These are phyloP conservation scores for Elmis aenea DNA, from an alignment of 2,888 invertebrate genomes.

Conservation along the genomic window DNA sequence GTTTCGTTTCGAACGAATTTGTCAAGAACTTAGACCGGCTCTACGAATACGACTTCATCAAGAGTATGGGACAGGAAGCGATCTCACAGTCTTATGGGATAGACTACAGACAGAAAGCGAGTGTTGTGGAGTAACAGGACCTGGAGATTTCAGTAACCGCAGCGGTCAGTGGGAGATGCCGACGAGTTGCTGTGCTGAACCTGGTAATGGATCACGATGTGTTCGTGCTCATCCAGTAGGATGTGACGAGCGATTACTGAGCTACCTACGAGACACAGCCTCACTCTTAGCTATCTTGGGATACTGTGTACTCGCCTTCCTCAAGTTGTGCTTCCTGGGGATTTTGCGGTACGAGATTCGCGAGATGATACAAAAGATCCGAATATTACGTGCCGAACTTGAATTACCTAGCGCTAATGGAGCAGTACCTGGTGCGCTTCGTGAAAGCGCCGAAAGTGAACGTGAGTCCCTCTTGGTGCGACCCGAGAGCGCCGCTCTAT, in stretches of 20 bases:
- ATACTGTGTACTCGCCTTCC: slow-evolving; percentile 83
- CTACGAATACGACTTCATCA: slow-evolving; percentile 54
- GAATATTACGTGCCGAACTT: slow-evolving; percentile 66
- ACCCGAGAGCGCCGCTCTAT: slow-evolving; percentile 49
- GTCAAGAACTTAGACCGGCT: slow-evolving; percentile 66
- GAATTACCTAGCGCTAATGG: slow-evolving; percentile 56
- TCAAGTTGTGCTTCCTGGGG: slow-evolving; percentile 83
- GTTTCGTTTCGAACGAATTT: slow-evolving; percentile 68
- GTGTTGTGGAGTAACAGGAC: slow-evolving; percentile 68
- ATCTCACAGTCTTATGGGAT: slow-evolving; percentile 75
- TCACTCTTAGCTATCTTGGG: slow-evolving; percentile 69
- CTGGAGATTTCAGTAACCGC: slow-evolving; percentile 48
- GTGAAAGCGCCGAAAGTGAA: slow-evolving; percentile 51
- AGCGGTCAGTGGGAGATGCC: slow-evolving; percentile 36
- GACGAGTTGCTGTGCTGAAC: slow-evolving; percentile 38
- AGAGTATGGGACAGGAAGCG: slow-evolving; percentile 68
- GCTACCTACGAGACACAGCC: slow-evolving; percentile 74
- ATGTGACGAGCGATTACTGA: slow-evolving; percentile 67
- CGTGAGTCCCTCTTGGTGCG: slow-evolving; percentile 55
- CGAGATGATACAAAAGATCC: slow-evolving; percentile 89
- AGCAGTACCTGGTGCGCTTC: slow-evolving; percentile 51
- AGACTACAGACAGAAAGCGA: slow-evolving; percentile 67
- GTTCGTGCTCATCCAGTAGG: slow-evolving; percentile 43
- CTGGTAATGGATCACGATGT: slow-evolving; percentile 25
- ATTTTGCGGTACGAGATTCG: slow-evolving; percentile 81